phyloP scores from a whole-genome alignment of 2,113 vertebrate genomes.

The Chloropsis hardwickii region DNA sequence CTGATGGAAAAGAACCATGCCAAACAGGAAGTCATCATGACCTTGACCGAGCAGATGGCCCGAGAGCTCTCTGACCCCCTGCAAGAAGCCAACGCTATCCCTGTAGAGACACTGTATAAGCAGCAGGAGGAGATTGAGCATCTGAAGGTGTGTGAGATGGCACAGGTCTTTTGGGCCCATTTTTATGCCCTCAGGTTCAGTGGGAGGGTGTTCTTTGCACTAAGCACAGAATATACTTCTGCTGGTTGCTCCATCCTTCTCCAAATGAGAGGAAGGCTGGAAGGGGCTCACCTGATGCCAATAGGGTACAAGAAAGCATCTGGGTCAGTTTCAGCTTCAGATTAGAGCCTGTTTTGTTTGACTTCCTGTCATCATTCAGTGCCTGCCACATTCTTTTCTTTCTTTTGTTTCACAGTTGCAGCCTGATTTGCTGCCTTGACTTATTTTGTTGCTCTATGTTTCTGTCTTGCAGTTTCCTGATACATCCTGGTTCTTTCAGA shows the following conservation, averaged over 20 bases:
- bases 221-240: background rate
- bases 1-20: constrained; percentile 86
- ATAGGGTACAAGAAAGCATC: background rate
- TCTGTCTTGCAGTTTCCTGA: background rate
- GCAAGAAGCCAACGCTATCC: background rate
- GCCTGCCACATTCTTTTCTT: background rate
- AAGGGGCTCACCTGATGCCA: background rate
- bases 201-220: background rate
- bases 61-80: constrained; percentile 35
- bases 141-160: constrained; percentile 78
- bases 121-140: constrained; percentile 81
- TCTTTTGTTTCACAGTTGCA: background rate
- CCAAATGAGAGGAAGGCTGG: background rate
- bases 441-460: background rate
- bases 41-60: constrained; percentile 82
- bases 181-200: background rate
- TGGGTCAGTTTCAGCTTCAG: background rate
- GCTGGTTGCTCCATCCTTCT: background rate
- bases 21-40: constrained; percentile 88
- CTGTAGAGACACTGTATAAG: constrained; percentile 63
- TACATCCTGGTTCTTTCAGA: background rate
- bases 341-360: background rate
- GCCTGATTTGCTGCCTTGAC: background rate
- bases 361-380: background rate
- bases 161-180: background rate